Evolutionary conservation across 2,797 vertebrate genomes (phyloP), one percentile per base, ranked within the genome.

Genomic region (Phyllotis vaccarum): DNA sequence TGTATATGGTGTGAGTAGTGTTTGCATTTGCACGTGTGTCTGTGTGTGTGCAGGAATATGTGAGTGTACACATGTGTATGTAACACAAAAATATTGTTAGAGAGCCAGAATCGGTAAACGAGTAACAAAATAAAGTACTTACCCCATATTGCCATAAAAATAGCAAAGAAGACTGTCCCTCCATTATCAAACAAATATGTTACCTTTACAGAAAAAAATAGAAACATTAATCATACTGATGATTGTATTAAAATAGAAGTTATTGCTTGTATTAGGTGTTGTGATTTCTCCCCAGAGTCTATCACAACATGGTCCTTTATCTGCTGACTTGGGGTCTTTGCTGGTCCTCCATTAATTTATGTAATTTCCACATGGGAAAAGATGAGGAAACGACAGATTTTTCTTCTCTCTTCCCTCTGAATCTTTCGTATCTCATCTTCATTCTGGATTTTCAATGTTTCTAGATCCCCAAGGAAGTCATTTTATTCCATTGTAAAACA

Each of bases 81-180:
- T 21, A 62, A 7, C 12, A 74, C 0, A 86, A 14, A 2, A 49
- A 79, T 5, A 82, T n/a, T 24, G 1, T 78, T 60, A 92, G 81
- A 87, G 86, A 86, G 68, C 34, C 6, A 62, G 49, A 22, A 17
- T 13, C 70, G 72, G 62, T 62, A 94, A 91, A 34, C 60, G 29
- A 37, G 37, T 80, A 93, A 79, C 43, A 19, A 90, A 79, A 97
- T 81, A 3, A 21, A 17, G n/a, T 79, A 98, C 99, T 98, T 99
- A 99, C 99, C 99, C 99, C 99, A 99, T 98, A 99, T 99, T 97
- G 99, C 99, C 99, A 99, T 99, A 98, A 99, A 99, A 98, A 99
- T 99, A 64, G 99, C 99, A 95, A 99, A 99, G 99, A 99, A 99
- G 95, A 99, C 99, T 60, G 99, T 99, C 62, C 99, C 99, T 94